Evolutionary conservation across 2,113 vertebrate species (phyloP).

Genomic region (Saccopteryx bilineata): DNA sequence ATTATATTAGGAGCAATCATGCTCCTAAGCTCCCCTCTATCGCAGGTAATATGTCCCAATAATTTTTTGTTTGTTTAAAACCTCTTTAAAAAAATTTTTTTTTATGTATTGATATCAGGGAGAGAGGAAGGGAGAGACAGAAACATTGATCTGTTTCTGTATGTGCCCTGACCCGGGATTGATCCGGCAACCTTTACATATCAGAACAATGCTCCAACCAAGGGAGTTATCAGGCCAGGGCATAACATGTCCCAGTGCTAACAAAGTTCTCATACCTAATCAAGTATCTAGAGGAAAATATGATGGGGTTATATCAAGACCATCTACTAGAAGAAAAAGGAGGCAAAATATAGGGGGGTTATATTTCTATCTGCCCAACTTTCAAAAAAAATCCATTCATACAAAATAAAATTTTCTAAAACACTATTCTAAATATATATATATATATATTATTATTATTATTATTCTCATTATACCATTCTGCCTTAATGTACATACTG

Average conservation of each 20-base stretch:
- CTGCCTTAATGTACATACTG: not conserved
- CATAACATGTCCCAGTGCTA: not conserved
- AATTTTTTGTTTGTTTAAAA: too few species aligned
- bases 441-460: not conserved
- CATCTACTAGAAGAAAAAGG: not conserved
- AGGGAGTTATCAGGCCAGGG: too few species aligned
- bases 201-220: too few species aligned
- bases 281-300: not conserved
- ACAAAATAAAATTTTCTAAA: slow-evolving; percentile 39
- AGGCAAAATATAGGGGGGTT: not conserved
- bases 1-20: not conserved
- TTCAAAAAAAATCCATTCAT: not conserved
- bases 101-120: too few species aligned
- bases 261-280: not conserved
- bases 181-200: too few species aligned
- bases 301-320: not conserved
- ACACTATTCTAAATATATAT: not conserved
- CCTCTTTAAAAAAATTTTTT: too few species aligned
- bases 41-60: not conserved
- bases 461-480: not conserved
- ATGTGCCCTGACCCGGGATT: too few species aligned
- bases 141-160: too few species aligned
- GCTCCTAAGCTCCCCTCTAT: not conserved
- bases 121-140: too few species aligned
- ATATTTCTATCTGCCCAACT: not conserved